Conservation (phyloP, 1,140 invertebrate species). For the Drosophila eugracilis region DNA sequence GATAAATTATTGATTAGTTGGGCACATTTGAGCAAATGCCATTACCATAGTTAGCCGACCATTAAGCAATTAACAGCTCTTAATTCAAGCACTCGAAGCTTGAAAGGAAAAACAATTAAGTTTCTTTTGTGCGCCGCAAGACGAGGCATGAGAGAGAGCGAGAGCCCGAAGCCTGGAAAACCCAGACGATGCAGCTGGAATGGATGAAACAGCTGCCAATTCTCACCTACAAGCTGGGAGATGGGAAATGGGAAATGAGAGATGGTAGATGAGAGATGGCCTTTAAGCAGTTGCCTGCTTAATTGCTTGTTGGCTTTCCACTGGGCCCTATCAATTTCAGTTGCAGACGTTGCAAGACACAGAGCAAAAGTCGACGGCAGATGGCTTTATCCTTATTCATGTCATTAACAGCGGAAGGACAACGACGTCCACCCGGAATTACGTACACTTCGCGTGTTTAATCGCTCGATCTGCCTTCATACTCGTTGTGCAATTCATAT, state of each 20-base stretch:
- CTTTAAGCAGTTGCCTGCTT: slow-evolving; percentile 37
- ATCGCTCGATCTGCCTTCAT: slow-evolving; percentile 19
- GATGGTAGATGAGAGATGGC: slow-evolving; percentile 9
- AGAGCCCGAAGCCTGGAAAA: neutral
- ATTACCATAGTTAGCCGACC: slow-evolving; percentile 34
- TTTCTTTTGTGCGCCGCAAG: slow-evolving; percentile 35
- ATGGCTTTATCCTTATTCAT: slow-evolving; percentile 42
- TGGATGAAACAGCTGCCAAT: slow-evolving; percentile 1
- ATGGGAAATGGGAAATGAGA: neutral
- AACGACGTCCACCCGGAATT: slow-evolving; percentile 15
- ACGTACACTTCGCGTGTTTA: slow-evolving; percentile 23
- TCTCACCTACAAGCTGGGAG: neutral
- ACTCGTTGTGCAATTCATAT: slow-evolving; percentile 43
- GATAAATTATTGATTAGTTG: slow-evolving; percentile 17
- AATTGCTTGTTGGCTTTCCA: slow-evolving; percentile 53
- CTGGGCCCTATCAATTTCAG: slow-evolving; percentile 45
- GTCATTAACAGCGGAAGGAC: slow-evolving; percentile 41
- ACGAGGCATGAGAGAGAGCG: slow-evolving; percentile 2
- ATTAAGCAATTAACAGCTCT: slow-evolving; percentile 43
- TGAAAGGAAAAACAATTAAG: slow-evolving; percentile 34
- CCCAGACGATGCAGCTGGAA: slow-evolving; percentile 1
- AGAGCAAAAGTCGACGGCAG: slow-evolving; percentile 6
- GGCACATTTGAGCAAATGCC: slow-evolving; percentile 19
- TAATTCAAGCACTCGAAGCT: slow-evolving; percentile 13
- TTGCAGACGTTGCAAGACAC: slow-evolving; percentile 31